Evolutionary conservation across 2,113 vertebrate genomes (phyloP), one percentile per base, ranked within the genome.

Genomic region (Xenopus laevis): DNA sequence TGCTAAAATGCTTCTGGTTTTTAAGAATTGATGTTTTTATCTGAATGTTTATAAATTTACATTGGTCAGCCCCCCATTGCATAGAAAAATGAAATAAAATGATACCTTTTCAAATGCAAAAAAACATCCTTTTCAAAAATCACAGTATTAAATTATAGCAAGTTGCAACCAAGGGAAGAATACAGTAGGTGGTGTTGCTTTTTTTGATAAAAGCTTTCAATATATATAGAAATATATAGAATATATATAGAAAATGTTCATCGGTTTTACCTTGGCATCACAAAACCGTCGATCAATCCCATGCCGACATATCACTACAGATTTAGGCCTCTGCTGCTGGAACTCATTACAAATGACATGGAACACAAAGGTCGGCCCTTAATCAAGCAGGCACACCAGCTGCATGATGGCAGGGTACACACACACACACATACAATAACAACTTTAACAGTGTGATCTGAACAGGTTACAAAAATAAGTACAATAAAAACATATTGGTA

Each of bases 281-380:
- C 97, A 99, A 74, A 93, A 90, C 7, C 94, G 93, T 5, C 93
- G 95, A 81, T 98, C 95, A 8, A 94, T 91, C n/a, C 97, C 97
- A 17, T 99, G 97, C 82, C 98, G 97, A 84, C 97, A 98, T 72
- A 92, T 85, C 59, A 98, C 72, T 1, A 95, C 87, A 30, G 95
- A 92, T 79, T 97, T 98, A 33, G 97, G 97, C 80, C 94, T 93
- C 79, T 98, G 95, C n/a, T 98, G 87, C 83, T 98, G 94, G 83
- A 98, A 99, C 74, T 99, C 97, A 30, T 89, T 89, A 62, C 96
- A 99, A 23, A 92, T 86, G 17, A 96, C 94, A 1, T 99, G 97
- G 82, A 97, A 99, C 55, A 96, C 80, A 79, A 96, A 99, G 1
- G 88, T 93, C 85, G 98, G 94, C 0, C 92, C 96, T 96, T 96